Evolutionary conservation across 92 coral and sea anemone species (phyloP).

Genomic region (Phenganax marumi): DNA sequence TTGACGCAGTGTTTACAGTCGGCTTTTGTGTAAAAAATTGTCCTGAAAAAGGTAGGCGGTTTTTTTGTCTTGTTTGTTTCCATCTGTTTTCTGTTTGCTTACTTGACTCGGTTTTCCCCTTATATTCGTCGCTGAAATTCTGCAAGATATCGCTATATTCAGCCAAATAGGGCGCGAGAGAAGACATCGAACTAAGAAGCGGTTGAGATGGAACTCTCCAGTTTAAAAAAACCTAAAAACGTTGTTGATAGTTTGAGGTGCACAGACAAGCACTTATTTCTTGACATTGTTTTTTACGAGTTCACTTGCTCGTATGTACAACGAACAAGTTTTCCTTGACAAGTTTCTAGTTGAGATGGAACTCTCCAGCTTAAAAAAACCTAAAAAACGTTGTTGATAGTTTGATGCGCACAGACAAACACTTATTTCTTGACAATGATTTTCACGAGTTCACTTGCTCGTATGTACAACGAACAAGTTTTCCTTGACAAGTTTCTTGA

Average conservation of each 20-base stretch:
- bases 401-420: too few species aligned
- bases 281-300: too few species aligned
- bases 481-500: neutral
- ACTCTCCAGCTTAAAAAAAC: conserved; percentile 71
- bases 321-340: neutral
- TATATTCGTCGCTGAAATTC: conserved; percentile 38
- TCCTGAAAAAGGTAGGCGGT: neutral
- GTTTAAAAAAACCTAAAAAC: conserved; percentile 61
- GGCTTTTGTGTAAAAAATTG: neutral
- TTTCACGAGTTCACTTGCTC: too few species aligned
- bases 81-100: neutral
- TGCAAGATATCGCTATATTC: conserved; percentile 13
- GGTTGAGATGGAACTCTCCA: conserved; percentile 69
- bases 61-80: neutral
- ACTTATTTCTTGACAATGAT: too few species aligned
- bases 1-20: neutral
- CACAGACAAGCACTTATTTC: too few species aligned
- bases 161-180: conserved; percentile 39
- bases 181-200: conserved; percentile 16
- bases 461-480: neutral
- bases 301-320: too few species aligned
- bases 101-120: conserved; percentile 37
- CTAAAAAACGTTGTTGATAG: conserved; percentile 27
- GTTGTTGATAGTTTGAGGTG: neutral
- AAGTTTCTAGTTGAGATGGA: conserved; percentile 28